Conservation (phyloP, 1,140 invertebrate genomes). For the Xylocopa sonorina region DNA sequence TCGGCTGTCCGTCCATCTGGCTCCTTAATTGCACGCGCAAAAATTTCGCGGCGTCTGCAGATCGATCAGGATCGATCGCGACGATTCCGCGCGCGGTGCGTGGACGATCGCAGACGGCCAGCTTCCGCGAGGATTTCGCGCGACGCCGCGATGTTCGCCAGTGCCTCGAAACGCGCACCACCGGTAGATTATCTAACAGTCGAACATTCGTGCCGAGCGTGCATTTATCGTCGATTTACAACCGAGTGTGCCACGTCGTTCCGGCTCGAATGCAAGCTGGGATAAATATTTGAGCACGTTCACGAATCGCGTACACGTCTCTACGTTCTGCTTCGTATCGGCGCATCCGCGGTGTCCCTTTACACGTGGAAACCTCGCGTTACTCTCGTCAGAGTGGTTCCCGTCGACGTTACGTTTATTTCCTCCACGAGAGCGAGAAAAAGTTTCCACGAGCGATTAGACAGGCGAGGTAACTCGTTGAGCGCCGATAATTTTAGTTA, state of each 20-base stretch:
- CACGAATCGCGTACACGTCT: slow-evolving; percentile 10
- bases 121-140: slow-evolving; percentile 41
- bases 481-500: slow-evolving; percentile 34
- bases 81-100: background rate
- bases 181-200: slow-evolving; percentile 16
- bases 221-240: slow-evolving; percentile 34
- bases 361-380: too few species aligned
- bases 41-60: slow-evolving; percentile 40
- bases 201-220: background rate
- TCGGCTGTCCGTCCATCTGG: background rate
- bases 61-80: slow-evolving; percentile 4
- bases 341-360: background rate
- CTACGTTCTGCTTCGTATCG: background rate
- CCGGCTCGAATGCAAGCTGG: background rate
- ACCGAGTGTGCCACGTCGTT: slow-evolving; percentile 14
- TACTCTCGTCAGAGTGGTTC: background rate
- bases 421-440: background rate
- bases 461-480: background rate
- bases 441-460: background rate
- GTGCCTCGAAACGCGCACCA: background rate
- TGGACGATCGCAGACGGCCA: background rate
- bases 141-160: background rate
- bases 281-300: slow-evolving; percentile 40
- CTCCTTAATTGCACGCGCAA: slow-evolving; percentile 39
- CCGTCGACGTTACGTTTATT: background rate